Percentiles rank a stretch among this genome's conserved stretches.
phyloP scores from a whole-genome alignment of 2,888 invertebrate species.

The Helobdella robusta region DNA sequence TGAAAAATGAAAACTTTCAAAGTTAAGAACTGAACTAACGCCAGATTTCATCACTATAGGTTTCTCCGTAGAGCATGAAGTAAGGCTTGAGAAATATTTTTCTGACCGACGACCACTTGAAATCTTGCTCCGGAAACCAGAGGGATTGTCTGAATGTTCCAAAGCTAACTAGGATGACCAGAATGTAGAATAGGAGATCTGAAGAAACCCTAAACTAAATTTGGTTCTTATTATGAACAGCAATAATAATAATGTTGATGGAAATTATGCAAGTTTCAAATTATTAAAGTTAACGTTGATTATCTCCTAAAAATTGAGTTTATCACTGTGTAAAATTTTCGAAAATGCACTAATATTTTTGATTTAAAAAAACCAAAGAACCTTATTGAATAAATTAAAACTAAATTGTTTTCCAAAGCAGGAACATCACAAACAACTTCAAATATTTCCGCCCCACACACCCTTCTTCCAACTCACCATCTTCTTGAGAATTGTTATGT shows the following conservation, averaged over 20 bases:
- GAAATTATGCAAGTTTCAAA: too few relatives aligned
- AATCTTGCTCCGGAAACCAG: conserved; percentile 74
- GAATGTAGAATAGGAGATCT: conserved; percentile 86
- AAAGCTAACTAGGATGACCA: conserved; percentile 91
- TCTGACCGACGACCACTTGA: conserved; percentile 74
- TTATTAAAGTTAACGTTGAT: too few relatives aligned
- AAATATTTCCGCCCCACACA: too few relatives aligned
- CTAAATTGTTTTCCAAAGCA: too few relatives aligned
- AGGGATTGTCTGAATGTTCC: conserved; percentile 91
- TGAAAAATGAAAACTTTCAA: neutral
- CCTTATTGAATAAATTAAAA: too few relatives aligned
- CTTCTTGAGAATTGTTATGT: conserved; percentile 98
- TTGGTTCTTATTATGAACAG: too few relatives aligned
- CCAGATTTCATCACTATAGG: conserved; percentile 87
- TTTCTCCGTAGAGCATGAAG: conserved; percentile 97
- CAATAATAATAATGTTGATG: neutral
- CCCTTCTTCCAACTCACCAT: conserved; percentile 62
- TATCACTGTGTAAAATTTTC: too few relatives aligned
- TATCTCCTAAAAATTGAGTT: too few relatives aligned
- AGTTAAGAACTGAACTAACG: conserved; percentile 52
- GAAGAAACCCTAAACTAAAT: conserved; percentile 69
- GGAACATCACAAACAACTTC: too few relatives aligned
- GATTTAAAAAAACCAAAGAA: too few relatives aligned
- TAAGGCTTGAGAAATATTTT: conserved; percentile 91
- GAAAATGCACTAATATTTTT: neutral